These are phyloP conservation scores for Balanococcus diminutus DNA, from an alignment of 2,888 invertebrate species.

Conservation along the genomic window DNA sequence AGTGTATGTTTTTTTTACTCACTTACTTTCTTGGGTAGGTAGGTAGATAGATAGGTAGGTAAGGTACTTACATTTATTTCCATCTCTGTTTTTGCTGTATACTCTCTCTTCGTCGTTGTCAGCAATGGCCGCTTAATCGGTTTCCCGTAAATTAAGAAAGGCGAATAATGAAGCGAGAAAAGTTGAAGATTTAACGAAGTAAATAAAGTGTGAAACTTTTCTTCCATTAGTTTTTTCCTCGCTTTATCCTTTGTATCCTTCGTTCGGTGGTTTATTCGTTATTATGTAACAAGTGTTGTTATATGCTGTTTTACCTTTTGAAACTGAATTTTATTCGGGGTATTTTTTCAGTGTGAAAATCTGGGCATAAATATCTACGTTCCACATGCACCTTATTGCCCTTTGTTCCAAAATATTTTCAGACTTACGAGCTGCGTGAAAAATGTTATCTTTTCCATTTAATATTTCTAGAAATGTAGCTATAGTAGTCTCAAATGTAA, in stretches of 20 bases:
- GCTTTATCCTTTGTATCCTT: not conserved
- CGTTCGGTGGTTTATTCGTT: not conserved
- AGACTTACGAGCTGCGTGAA: no score
- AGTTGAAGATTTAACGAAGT: constrained; percentile 23
- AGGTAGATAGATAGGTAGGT: no score
- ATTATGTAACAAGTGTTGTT: not conserved
- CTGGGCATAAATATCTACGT: not conserved
- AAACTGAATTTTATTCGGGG: not conserved
- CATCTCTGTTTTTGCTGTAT: not conserved
- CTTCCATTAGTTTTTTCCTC: not conserved
- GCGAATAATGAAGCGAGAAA: constrained; percentile 27
- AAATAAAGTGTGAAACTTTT: constrained; percentile 31
- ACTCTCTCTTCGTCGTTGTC: not conserved
- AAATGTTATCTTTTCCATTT: no score
- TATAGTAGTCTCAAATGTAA: no score
- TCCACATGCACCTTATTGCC: no score
- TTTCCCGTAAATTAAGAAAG: constrained; percentile 27
- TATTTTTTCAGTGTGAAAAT: not conserved
- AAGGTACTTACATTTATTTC: no score
- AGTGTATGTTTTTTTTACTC: not conserved
- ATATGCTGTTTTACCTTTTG: not conserved
- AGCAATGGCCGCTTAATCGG: not conserved
- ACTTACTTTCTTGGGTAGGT: not conserved
- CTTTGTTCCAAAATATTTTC: no score
- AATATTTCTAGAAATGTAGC: no score